Percentiles rank a stretch among this genome's conserved stretches.
Evolutionary conservation across 2,888 invertebrate genomes (phyloP).

Genomic region (Mimumesa dahlbomi): DNA sequence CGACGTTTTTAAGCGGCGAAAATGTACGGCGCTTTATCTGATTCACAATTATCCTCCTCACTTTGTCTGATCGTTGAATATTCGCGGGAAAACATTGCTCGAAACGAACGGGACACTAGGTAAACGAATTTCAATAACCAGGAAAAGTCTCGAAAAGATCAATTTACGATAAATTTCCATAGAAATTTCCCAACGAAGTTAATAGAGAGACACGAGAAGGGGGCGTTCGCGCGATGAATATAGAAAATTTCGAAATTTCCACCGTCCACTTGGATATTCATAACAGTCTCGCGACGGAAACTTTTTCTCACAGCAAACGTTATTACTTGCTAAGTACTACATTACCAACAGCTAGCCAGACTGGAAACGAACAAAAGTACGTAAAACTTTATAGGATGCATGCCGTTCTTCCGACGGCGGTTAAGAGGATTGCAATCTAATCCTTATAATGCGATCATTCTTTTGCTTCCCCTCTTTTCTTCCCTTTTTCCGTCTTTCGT

Average conservation of each 20-base stretch:
- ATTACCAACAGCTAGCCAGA: slow-evolving; percentile 16
- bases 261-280: not conserved
- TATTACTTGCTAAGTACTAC: slow-evolving; percentile 12
- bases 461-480: slow-evolving; percentile 8
- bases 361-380: slow-evolving; percentile 4
- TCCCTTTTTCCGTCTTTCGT: not conserved
- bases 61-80: not conserved
- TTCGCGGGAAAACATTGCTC: no score
- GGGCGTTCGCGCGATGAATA: no score
- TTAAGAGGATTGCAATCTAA: slow-evolving; percentile 37
- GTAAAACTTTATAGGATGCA: slow-evolving; percentile 18
- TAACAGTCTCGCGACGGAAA: not conserved
- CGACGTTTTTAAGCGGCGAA: not conserved
- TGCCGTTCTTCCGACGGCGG: slow-evolving; percentile 1
- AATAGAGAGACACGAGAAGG: no score
- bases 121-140: no score
- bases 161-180: no score
- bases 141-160: no score
- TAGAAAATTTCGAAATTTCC: not conserved
- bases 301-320: slow-evolving; percentile 2
- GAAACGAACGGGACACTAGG: no score
- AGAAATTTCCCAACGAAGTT: no score
- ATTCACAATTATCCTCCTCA: not conserved
- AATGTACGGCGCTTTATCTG: not conserved
- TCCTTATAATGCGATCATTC: slow-evolving; percentile 44